Evolutionary conservation across 2,888 invertebrate species (phyloP), one percentile per base, ranked within the genome.

Genomic region (Cecidostiba fungosa): DNA sequence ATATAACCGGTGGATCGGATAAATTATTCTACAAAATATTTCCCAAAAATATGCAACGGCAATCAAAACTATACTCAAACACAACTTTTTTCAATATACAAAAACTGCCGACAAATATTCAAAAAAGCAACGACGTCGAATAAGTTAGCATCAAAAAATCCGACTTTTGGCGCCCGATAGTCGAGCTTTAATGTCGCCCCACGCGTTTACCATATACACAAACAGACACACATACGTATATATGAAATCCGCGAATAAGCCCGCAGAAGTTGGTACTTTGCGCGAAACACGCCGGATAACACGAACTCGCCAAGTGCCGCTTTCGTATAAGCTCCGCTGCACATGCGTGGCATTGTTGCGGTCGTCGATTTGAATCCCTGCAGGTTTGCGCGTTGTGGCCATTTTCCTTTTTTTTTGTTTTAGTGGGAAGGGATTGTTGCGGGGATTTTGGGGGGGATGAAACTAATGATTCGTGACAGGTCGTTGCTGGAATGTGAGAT

Each of bases 231-330:
- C 26, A 14, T 23, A 29, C 1, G 29, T 16, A 29, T 26, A 12
- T 59, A n/a, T n/a, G 16, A n/a, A 23, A 23, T 59, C 23, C 23
- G 23, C 59, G 23, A 59, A 5, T 59, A 59, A 59, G 23, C 59
- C 59, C 50, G 16, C 50, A 59, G 23, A 59, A 59, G 59, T 59
- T 59, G 23, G 59, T 59, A 23, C 23, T 59, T 59, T 59, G 59
- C 59, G 10, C 59, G 59, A 23, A 59, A 59, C 59, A 59, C 59
- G 59, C 23, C 59, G 23, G 59, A 59, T 59, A 59, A 59, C 59
- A 59, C 23, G 59, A 6, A 23, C 59, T 1, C 59, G 23, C 59
- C 59, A 59, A 59, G 59, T 59, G 59, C 59, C 59, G 59, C 23
- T n/a, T 59, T 23, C 23, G 59, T 59, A 23, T 59, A 59, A 59